Percentiles rank a stretch among this genome's conserved stretches.
phyloP scores from a whole-genome alignment of 2,113 vertebrate species.

The Hippocampus zosterae region DNA sequence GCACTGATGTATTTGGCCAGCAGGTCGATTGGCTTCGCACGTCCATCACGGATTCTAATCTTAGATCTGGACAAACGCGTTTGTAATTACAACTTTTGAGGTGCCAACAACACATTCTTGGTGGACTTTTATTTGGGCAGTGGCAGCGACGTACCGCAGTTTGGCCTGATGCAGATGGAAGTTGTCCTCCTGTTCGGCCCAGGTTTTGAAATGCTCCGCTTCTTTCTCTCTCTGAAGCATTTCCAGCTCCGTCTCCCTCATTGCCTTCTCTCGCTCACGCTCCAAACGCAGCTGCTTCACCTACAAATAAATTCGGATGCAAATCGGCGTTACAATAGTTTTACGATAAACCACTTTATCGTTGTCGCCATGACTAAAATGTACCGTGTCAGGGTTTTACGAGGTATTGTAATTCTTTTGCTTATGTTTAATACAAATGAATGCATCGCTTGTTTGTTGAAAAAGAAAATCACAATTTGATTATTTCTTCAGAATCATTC shows the following conservation, averaged over 20 bases:
- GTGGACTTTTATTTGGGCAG: neutral
- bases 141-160: slow-evolving; percentile 72
- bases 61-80: slow-evolving; percentile 77
- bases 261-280: slow-evolving; percentile 91
- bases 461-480: too few species aligned
- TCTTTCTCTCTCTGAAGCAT: slow-evolving; percentile 97
- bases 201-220: slow-evolving; percentile 96
- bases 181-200: slow-evolving; percentile 97
- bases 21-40: slow-evolving; percentile 93
- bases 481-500: too few species aligned
- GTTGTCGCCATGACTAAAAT: neutral
- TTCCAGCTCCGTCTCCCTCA: slow-evolving; percentile 95
- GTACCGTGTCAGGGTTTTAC: neutral
- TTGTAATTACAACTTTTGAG: neutral
- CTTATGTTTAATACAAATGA: too few species aligned
- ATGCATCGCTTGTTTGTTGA: too few species aligned
- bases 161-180: slow-evolving; percentile 97
- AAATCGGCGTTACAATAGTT: neutral
- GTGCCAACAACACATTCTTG: neutral
- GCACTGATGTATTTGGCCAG: slow-evolving; percentile 96
- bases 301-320: slow-evolving; percentile 54
- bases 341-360: neutral
- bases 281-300: slow-evolving; percentile 95
- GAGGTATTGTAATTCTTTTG: too few species aligned
- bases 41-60: slow-evolving; percentile 91